Base-by-base conservation (phyloP, 2,888 invertebrate genomes). In the Odontomyia ornata region DNA sequence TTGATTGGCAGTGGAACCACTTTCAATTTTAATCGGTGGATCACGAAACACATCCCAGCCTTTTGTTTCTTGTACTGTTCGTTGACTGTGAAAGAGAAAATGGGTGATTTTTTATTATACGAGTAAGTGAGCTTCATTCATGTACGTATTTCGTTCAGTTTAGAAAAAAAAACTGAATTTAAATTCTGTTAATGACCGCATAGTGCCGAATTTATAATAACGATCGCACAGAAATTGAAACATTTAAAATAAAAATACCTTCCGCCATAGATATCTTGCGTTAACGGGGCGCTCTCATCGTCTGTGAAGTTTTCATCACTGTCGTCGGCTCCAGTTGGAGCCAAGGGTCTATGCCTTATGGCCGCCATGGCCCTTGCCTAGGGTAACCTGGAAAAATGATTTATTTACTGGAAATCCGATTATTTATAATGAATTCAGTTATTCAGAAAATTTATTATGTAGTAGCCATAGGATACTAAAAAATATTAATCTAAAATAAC, bases 41-140 rank as follows among this genome's bases (percentile, higher is more conserved):
- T 96, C 93, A 84, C 96, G 90, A 89, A 98, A 98, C 78, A 97
- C 96, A 90, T 98, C 97, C 98, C 98, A 98, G 91, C 93, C 94
- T 92, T 95, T 95, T 82, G 94, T 94, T 86, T 95, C 95, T 84
- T 92, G 92, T 82, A 94, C 91, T 79, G 94, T 94, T 84, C 95
- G 89, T 87, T 93, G 93, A 85, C 95, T 95, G 15, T 47, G 11
- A 21, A 64, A 72, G 77, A 28, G 43, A 71, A 60, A 56, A 71
- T 60, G 30, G 25, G 76, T 27, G 21, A 72, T 27, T 27, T 62
- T 27, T 15, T n/a, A n/a, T n/a, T n/a, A n/a, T 21, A n/a, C n/a
- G n/a, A n/a, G n/a, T n/a, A n/a, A n/a, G n/a, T n/a, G n/a, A n/a
- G n/a, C n/a, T 36, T 36, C 36, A 36, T 36, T 36, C 36, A 36